Conservation (phyloP, 2,888 invertebrate genomes). For the Tyria jacobaeae region DNA sequence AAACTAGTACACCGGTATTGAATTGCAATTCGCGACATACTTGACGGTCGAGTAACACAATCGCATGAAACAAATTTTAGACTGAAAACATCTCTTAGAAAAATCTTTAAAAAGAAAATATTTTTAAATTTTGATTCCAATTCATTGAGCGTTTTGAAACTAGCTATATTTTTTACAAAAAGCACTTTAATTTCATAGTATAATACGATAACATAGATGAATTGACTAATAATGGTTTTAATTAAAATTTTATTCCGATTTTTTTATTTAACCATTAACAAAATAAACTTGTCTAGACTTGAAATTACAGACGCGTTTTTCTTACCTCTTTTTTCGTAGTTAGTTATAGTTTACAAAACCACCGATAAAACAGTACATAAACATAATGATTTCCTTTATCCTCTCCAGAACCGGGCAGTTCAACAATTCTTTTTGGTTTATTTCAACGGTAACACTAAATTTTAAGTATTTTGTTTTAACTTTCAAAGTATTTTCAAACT, state of each 20-base stretch:
- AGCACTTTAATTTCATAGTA: too few relatives aligned
- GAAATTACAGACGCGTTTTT: not conserved
- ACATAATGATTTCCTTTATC: too few relatives aligned
- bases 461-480: too few relatives aligned
- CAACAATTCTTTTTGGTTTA: too few relatives aligned
- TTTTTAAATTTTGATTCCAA: not conserved
- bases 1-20: constrained; percentile 30
- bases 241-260: too few relatives aligned
- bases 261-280: not conserved
- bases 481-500: too few relatives aligned
- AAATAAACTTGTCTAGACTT: not conserved
- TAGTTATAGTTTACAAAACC: too few relatives aligned
- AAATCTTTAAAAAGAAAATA: not conserved
- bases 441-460: too few relatives aligned
- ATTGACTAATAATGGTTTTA: not conserved
- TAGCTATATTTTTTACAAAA: too few relatives aligned
- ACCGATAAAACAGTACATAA: too few relatives aligned
- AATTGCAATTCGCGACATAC: constrained; percentile 13
- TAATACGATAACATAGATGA: too few relatives aligned
- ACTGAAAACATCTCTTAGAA: not conserved
- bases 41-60: constrained; percentile 6
- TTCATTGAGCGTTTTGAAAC: not conserved
- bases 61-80: not conserved
- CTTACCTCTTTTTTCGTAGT: not conserved
- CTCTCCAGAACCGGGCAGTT: too few relatives aligned